Percentiles rank a stretch among this genome's conserved stretches.
These are phyloP conservation scores for Ellobium chinense DNA, from an alignment of 2,888 invertebrate genomes.

Conservation along the genomic window DNA sequence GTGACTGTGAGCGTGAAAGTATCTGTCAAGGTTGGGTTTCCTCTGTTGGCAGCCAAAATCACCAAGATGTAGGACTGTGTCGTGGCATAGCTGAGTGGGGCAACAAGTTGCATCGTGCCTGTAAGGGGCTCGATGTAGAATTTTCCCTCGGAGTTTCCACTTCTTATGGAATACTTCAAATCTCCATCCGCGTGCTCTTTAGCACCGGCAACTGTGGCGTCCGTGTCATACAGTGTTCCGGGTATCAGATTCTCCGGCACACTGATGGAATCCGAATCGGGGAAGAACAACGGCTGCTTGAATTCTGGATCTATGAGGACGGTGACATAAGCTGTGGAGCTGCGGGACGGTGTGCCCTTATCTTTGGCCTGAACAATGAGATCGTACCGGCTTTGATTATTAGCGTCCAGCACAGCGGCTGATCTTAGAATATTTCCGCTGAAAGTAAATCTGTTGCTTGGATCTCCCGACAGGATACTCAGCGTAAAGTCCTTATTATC, in stretches of 20 bases:
- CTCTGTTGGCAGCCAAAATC: slow-evolving; percentile 48
- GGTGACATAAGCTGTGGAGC: slow-evolving; percentile 51
- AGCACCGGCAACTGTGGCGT: slow-evolving; percentile 26
- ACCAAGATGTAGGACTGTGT: slow-evolving; percentile 10
- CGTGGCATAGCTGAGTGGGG: slow-evolving; percentile 22
- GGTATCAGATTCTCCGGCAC: slow-evolving; percentile 13
- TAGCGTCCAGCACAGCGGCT: background rate
- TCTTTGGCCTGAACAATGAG: slow-evolving; percentile 53
- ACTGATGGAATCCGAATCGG: background rate
- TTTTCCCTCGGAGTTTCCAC: slow-evolving; percentile 54
- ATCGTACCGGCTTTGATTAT: background rate
- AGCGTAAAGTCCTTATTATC: slow-evolving; percentile 59
- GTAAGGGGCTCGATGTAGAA: slow-evolving; percentile 59
- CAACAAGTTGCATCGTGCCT: slow-evolving; percentile 55
- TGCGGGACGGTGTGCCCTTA: slow-evolving; percentile 53
- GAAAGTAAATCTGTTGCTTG: background rate
- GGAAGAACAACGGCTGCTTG: background rate
- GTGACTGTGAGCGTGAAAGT: slow-evolving; percentile 34
- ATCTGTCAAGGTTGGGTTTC: slow-evolving; percentile 26
- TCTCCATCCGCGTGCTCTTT: slow-evolving; percentile 40
- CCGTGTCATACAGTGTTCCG: slow-evolving; percentile 10
- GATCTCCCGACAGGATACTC: slow-evolving; percentile 47
- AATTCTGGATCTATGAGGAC: slow-evolving; percentile 9
- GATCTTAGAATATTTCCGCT: background rate
- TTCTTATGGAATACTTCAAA: slow-evolving; percentile 57